phyloP scores from a whole-genome alignment of 2,113 vertebrate species.

The Jaculus jaculus region DNA sequence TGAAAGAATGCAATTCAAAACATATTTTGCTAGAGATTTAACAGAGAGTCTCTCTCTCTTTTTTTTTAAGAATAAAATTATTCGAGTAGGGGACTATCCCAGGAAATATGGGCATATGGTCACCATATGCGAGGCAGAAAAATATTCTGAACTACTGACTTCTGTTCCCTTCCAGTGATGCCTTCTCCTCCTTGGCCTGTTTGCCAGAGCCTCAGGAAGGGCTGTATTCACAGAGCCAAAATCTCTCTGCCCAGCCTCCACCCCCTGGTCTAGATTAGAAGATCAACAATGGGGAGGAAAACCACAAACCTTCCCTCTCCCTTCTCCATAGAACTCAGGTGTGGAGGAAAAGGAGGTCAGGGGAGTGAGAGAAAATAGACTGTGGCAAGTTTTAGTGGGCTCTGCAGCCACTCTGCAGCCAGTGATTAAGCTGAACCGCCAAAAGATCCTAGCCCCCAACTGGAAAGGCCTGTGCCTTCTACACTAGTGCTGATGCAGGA shows the following conservation, averaged over 20 bases:
- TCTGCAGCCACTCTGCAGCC: neutral
- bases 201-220: neutral
- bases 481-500: neutral
- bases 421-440: neutral
- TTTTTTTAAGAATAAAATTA: slow-evolving; percentile 33
- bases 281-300: neutral
- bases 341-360: accelerated
- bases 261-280: neutral
- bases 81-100: neutral
- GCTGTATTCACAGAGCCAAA: neutral
- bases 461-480: neutral
- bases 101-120: neutral
- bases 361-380: neutral
- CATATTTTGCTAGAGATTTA: neutral
- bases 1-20: neutral
- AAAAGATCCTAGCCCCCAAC: neutral
- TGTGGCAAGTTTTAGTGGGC: neutral
- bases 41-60: neutral
- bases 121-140: slow-evolving; percentile 20
- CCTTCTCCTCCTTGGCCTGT: neutral
- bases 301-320: accelerated
- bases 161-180: neutral
- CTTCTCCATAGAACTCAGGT: neutral
- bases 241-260: neutral
- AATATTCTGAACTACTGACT: neutral